A percentile compares a stretch with the other conserved stretches of the same genome.
Conservation (phyloP, 1,140 invertebrate species). For the Zaprionus tsacasi region DNA sequence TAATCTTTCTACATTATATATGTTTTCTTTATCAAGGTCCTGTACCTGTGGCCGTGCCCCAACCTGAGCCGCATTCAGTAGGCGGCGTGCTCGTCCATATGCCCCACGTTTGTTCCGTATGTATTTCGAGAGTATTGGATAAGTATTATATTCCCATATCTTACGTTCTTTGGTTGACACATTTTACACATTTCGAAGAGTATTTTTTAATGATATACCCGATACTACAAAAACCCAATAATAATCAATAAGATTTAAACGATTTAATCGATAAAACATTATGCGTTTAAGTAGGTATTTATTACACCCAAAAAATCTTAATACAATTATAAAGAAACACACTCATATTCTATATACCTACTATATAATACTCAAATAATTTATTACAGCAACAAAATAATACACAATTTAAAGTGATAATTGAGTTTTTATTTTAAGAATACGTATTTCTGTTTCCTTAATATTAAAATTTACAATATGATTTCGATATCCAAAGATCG, state of each 20-base stretch:
- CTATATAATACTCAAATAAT: slow-evolving; percentile 55
- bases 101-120: slow-evolving; percentile 92
- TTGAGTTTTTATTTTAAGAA: slow-evolving; percentile 38
- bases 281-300: slow-evolving; percentile 75
- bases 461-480: slow-evolving; percentile 34
- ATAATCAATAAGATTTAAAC: slow-evolving; percentile 8
- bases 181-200: slow-evolving; percentile 48
- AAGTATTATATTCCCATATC: slow-evolving; percentile 34
- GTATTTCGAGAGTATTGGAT: slow-evolving; percentile 68
- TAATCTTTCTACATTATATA: slow-evolving; percentile 46
- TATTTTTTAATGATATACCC: slow-evolving; percentile 32
- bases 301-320: slow-evolving; percentile 45
- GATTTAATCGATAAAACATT: slow-evolving; percentile 41
- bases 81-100: slow-evolving; percentile 94
- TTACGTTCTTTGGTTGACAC: slow-evolving; percentile 71
- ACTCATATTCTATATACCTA: slow-evolving; percentile 20
- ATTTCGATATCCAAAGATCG: slow-evolving; percentile 51
- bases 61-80: slow-evolving; percentile 90
- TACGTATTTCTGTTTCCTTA: slow-evolving; percentile 26
- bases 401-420: slow-evolving; percentile 54
- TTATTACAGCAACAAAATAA: slow-evolving; percentile 67
- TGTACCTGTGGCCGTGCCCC: slow-evolving; percentile 82
- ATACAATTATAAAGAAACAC: slow-evolving; percentile 28
- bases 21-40: slow-evolving; percentile 77
- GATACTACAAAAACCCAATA: slow-evolving; percentile 16